Base-by-base conservation (phyloP, 2,113 vertebrate species). In the Bujurquina vittata region DNA sequence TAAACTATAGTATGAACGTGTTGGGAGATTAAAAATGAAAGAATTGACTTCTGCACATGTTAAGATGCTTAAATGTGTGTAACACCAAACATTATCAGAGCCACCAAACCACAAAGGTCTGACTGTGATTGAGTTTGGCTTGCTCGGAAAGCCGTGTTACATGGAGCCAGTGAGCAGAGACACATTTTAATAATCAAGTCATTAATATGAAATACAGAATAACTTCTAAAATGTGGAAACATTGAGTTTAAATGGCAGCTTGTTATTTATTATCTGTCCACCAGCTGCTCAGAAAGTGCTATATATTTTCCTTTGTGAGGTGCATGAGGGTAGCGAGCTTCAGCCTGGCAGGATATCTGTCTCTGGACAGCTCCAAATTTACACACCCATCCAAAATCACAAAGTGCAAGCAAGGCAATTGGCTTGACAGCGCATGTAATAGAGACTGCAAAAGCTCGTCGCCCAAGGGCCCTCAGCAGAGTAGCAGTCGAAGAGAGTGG, bases 391-490 rank as follows among this genome's bases (percentile, higher is more conserved):
- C 85, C 87, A 87, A 80, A 82, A 89, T 87, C 81, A 52, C 87
- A 87, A 88, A 86, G 84, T 84, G 82, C 88, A 86, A 59, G 26
- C 79, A 81, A 86, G 85, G 90, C 87, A 90, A 93, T 91, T 91
- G 92, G 86, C 86, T 77, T 92, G 91, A 93, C 90, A 93, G 89
- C 79, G 75, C 79, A 63, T 92, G 93, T 89, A 90, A 91, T 80
- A 76, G 88, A 92, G 75, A 80, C 89, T 81, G 86, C 65, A 77
- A 87, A 90, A 82, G 75, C 84, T 84, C 20, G 75, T 76, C 23
- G 79, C 89, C 88, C n/a, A 59, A 84, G 89, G 88, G 86, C 80
- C 83, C 84, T 73, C 56, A 22, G 56, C 74, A 75, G 81, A 61
- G 84, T 4, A 29, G 88, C 80, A 26, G 87, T 20, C 14, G 20